Conservation (phyloP, 2,888 invertebrate genomes). For the Eucera pruinosa region DNA sequence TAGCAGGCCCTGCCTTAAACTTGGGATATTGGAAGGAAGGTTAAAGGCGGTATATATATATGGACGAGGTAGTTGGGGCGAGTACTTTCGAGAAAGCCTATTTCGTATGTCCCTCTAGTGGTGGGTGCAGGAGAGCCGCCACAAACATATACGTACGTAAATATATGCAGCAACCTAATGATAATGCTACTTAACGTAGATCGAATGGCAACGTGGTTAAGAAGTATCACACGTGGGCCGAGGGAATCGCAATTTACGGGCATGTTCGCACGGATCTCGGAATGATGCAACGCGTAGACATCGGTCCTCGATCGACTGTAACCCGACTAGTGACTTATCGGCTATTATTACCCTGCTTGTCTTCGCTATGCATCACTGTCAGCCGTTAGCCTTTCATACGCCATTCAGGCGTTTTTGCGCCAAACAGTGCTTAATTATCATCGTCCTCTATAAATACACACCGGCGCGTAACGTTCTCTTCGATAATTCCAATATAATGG, state of each 20-base stretch:
- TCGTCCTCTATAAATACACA: constrained; percentile 63
- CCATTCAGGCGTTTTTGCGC: constrained; percentile 59
- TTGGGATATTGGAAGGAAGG: too few relatives aligned
- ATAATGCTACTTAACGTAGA: too few relatives aligned
- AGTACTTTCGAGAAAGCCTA: too few relatives aligned
- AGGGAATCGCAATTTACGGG: constrained; percentile 63
- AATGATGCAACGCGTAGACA: constrained; percentile 51
- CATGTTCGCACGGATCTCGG: constrained; percentile 34
- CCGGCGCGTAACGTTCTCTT: constrained; percentile 33
- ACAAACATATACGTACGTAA: too few relatives aligned
- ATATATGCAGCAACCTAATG: too few relatives aligned
- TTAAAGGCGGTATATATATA: too few relatives aligned
- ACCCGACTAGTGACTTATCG: constrained; percentile 60
- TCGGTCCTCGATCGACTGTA: constrained; percentile 44
- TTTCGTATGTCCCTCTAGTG: too few relatives aligned
- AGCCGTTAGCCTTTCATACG: constrained; percentile 60
- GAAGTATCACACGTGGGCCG: constrained; percentile 50
- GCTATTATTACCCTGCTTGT: constrained; percentile 63
- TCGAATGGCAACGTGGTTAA: too few relatives aligned
- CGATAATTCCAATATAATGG: constrained; percentile 61
- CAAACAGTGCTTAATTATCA: constrained; percentile 65
- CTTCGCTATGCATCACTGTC: constrained; percentile 67
- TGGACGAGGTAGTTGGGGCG: too few relatives aligned
- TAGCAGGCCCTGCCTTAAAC: too few relatives aligned
- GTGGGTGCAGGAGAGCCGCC: too few relatives aligned